Evolutionary conservation across 1,140 invertebrate genomes (phyloP).

Genomic region (Colletes latitarsis): DNA sequence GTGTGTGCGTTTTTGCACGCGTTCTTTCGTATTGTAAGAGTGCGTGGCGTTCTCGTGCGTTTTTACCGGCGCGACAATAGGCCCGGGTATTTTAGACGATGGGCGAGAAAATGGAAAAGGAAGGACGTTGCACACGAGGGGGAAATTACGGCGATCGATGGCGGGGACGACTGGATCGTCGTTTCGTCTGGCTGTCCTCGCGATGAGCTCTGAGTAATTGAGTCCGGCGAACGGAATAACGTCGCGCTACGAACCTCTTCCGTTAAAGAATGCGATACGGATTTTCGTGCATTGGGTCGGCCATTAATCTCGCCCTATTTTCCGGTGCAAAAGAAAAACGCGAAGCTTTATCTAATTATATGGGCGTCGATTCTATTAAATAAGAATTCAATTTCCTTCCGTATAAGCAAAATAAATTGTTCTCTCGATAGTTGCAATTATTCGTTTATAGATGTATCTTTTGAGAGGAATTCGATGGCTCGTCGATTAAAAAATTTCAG

Average conservation of each 20-base stretch:
- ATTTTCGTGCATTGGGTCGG: too few relatives aligned
- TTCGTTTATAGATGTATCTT: too few relatives aligned
- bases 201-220: constrained; percentile 33
- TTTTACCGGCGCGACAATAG: constrained; percentile 51
- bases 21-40: constrained; percentile 20
- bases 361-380: too few relatives aligned
- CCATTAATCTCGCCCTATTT: too few relatives aligned
- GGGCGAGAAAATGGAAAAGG: constrained; percentile 6
- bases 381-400: too few relatives aligned
- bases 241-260: neutral
- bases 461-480: too few relatives aligned
- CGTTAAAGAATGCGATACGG: too few relatives aligned
- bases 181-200: constrained; percentile 6
- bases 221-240: constrained; percentile 8
- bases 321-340: too few relatives aligned
- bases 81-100: constrained; percentile 45
- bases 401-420: too few relatives aligned
- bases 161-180: neutral
- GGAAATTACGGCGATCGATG: constrained; percentile 50
- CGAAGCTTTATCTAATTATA: too few relatives aligned
- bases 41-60: constrained; percentile 43
- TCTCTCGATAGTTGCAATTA: too few relatives aligned
- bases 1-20: neutral
- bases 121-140: neutral
- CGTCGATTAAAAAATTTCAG: too few relatives aligned